phyloP scores from a whole-genome alignment of 2,888 invertebrate species.

The Drosophila borborema region DNA sequence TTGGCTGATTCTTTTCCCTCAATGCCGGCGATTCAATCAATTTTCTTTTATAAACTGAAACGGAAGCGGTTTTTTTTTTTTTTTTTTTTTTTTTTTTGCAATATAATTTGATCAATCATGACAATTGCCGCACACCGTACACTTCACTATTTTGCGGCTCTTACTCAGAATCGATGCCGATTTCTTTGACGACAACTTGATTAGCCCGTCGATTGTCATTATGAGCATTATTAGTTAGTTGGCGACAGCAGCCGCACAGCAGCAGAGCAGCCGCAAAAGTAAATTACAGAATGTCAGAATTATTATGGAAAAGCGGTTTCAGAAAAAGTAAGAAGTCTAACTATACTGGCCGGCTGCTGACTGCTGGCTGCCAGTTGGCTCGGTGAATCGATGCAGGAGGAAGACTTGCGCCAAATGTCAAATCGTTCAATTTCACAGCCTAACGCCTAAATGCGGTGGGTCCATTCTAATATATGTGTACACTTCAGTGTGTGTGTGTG shows the following conservation, averaged over 20 bases:
- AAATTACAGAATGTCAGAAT: slow-evolving; percentile 63
- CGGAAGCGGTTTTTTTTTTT: slow-evolving; percentile 81
- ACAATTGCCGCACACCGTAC: slow-evolving; percentile 52
- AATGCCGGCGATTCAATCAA: slow-evolving; percentile 59
- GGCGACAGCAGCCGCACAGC: slow-evolving; percentile 34
- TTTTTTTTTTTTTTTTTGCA: too few relatives aligned
- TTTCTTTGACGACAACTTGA: slow-evolving; percentile 78
- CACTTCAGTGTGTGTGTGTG: not conserved
- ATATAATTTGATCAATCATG: slow-evolving; percentile 66
- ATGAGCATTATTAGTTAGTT: slow-evolving; percentile 57
- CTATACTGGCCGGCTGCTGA: not conserved
- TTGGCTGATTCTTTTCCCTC: slow-evolving; percentile 26
- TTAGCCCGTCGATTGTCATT: slow-evolving; percentile 66
- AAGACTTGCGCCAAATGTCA: slow-evolving; percentile 60
- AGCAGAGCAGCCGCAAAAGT: slow-evolving; percentile 68
- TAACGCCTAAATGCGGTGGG: slow-evolving; percentile 74
- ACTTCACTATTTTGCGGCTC: slow-evolving; percentile 48
- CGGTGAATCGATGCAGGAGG: slow-evolving; percentile 18
- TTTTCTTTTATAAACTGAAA: slow-evolving; percentile 77
- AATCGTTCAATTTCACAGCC: slow-evolving; percentile 72
- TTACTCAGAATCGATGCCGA: slow-evolving; percentile 78
- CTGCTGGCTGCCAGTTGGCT: not conserved
- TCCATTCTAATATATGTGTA: slow-evolving; percentile 32
- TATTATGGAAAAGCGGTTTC: slow-evolving; percentile 59
- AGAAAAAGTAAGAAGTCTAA: slow-evolving; percentile 22